Percentiles rank a stretch among this genome's conserved stretches.
These are phyloP conservation scores for Aspiorhynchus laticeps DNA, from an alignment of 2,113 vertebrate genomes.

Conservation along the genomic window DNA sequence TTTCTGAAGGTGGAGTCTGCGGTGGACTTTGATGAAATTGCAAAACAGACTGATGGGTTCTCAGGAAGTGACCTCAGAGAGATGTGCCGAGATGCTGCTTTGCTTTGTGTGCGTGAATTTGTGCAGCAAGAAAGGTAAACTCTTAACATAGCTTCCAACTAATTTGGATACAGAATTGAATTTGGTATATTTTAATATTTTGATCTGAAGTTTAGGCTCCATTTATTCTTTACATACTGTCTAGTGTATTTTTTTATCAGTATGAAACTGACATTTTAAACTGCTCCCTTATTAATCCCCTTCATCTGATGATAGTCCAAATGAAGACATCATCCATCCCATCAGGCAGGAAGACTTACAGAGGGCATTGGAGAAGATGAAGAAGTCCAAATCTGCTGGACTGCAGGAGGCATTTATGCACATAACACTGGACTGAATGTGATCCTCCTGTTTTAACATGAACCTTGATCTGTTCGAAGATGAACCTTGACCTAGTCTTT, in stretches of 20 bases:
- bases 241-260: too few relatives aligned
- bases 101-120: constrained; percentile 91
- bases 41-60: constrained; percentile 88
- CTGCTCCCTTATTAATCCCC: neutral
- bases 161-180: neutral
- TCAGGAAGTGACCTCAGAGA: constrained; percentile 97
- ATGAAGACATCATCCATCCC: constrained; percentile 85
- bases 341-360: constrained; percentile 87
- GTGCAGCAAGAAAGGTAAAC: constrained; percentile 81
- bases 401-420: constrained; percentile 81
- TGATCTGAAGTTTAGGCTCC: neutral
- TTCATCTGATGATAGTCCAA: constrained; percentile 68
- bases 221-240: neutral
- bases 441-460: constrained; percentile 26
- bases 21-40: constrained; percentile 71
- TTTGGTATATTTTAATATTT: neutral
- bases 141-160: neutral
- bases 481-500: neutral
- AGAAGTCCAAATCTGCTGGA: constrained; percentile 84
- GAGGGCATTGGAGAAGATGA: constrained; percentile 89
- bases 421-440: constrained; percentile 84
- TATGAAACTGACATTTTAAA: neutral
- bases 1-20: constrained; percentile 79
- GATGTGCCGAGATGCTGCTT: constrained; percentile 89
- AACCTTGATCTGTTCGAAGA: neutral